Evolutionary conservation across 1,140 invertebrate genomes (phyloP).

Genomic region (Heliconius himera): DNA sequence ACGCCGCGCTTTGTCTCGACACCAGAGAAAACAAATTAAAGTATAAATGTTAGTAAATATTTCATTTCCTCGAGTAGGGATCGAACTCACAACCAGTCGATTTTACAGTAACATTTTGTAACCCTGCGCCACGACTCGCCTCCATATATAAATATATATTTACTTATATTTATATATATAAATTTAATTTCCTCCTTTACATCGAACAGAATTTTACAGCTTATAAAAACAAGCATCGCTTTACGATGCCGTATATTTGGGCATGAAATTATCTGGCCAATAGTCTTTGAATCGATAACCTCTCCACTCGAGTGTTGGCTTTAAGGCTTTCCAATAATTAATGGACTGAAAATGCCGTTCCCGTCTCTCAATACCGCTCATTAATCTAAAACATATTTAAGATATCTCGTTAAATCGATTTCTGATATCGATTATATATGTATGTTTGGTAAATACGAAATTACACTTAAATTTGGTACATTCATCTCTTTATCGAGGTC

Average conservation of each 20-base stretch:
- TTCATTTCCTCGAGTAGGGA: too few relatives aligned
- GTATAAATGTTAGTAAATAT: too few relatives aligned
- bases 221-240: constrained; percentile 50
- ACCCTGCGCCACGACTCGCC: too few relatives aligned
- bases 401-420: not conserved
- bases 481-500: not conserved
- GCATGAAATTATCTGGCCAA: constrained; percentile 44
- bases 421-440: not conserved
- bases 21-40: too few relatives aligned
- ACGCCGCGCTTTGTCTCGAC: too few relatives aligned
- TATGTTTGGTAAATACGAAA: not conserved
- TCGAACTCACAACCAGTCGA: too few relatives aligned
- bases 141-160: too few relatives aligned
- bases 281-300: constrained; percentile 47
- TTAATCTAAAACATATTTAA: constrained; percentile 5
- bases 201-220: constrained; percentile 56
- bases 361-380: constrained; percentile 14
- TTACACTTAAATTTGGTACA: not conserved
- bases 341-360: constrained; percentile 2
- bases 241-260: constrained; percentile 57
- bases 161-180: not conserved
- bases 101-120: too few relatives aligned
- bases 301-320: constrained; percentile 23
- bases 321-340: constrained; percentile 28
- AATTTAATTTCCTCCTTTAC: constrained; percentile 54